These are phyloP conservation scores for Thrips palmi DNA, from an alignment of 1,140 invertebrate genomes.

Conservation along the genomic window DNA sequence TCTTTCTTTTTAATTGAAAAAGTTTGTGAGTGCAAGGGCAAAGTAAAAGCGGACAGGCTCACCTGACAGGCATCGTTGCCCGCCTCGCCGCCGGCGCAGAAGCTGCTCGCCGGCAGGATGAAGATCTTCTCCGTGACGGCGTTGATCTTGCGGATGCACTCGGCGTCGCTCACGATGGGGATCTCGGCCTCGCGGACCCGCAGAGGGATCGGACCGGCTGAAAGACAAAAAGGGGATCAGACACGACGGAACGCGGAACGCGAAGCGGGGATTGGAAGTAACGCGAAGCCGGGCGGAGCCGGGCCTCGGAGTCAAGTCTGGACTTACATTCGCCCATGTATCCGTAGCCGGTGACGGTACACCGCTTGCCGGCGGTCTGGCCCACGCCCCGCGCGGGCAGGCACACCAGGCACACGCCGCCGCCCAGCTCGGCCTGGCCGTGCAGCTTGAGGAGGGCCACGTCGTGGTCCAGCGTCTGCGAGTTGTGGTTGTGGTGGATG, in stretches of 20 bases:
- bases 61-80: slow-evolving; percentile 88
- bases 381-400: slow-evolving; percentile 68
- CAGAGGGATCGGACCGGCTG: slow-evolving; percentile 77
- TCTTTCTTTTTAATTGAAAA: no score
- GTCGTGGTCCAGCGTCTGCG: slow-evolving; percentile 87
- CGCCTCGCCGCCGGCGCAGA: slow-evolving; percentile 81
- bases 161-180: slow-evolving; percentile 81
- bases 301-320: neutral
- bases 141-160: slow-evolving; percentile 82
- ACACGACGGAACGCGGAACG: no score
- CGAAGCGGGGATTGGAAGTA: no score
- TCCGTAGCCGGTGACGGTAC: slow-evolving; percentile 83
- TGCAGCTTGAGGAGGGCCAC: slow-evolving; percentile 85
- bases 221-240: slow-evolving; percentile 19
- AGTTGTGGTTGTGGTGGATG: slow-evolving; percentile 93
- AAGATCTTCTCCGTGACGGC: slow-evolving; percentile 88
- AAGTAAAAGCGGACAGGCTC: no score
- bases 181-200: slow-evolving; percentile 76
- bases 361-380: slow-evolving; percentile 69
- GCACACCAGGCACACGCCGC: slow-evolving; percentile 71
- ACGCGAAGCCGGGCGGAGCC: no score
- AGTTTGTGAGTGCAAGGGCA: no score
- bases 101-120: slow-evolving; percentile 76
- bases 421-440: slow-evolving; percentile 71
- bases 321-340: slow-evolving; percentile 79